These are phyloP conservation scores for Melanotaenia nigrans DNA, from an alignment of 2,797 vertebrate genomes.

Conservation along the genomic window DNA sequence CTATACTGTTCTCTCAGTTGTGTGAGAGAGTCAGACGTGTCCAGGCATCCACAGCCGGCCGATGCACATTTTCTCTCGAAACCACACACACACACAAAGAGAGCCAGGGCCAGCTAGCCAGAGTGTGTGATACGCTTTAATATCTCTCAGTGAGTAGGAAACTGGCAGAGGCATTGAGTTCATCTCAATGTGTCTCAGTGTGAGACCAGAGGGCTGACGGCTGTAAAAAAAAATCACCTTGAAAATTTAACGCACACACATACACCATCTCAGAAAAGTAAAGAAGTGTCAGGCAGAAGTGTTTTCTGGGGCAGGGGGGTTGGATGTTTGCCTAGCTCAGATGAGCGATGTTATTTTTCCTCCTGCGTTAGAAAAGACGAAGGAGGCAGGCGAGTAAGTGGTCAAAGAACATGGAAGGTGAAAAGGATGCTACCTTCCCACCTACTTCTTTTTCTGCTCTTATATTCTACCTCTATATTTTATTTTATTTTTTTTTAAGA, in stretches of 20 bases:
- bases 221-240: constrained; percentile 53
- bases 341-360: constrained; percentile 73
- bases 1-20: constrained; percentile 72
- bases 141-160: constrained; percentile 73
- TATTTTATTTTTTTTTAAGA: constrained; percentile 40
- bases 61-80: constrained; percentile 11
- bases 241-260: constrained; percentile 47
- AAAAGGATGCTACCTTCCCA: constrained; percentile 73
- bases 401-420: constrained; percentile 75
- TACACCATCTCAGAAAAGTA: constrained; percentile 47
- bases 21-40: constrained; percentile 64
- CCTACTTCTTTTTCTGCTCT: constrained; percentile 56
- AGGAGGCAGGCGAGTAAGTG: constrained; percentile 46
- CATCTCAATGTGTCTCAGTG: constrained; percentile 71
- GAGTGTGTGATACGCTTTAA: constrained; percentile 72
- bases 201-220: constrained; percentile 65
- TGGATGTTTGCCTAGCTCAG: constrained; percentile 70
- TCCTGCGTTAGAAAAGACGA: constrained; percentile 63
- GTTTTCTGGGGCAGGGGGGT: constrained; percentile 51
- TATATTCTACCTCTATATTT: constrained; percentile 34
- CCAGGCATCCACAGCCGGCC: constrained; percentile 54
- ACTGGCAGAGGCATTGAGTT: constrained; percentile 69
- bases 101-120: constrained; percentile 59
- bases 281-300: constrained; percentile 69
- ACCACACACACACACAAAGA: constrained; percentile 25